phyloP scores from a whole-genome alignment of 2,113 vertebrate genomes.

The Erinaceus europaeus region DNA sequence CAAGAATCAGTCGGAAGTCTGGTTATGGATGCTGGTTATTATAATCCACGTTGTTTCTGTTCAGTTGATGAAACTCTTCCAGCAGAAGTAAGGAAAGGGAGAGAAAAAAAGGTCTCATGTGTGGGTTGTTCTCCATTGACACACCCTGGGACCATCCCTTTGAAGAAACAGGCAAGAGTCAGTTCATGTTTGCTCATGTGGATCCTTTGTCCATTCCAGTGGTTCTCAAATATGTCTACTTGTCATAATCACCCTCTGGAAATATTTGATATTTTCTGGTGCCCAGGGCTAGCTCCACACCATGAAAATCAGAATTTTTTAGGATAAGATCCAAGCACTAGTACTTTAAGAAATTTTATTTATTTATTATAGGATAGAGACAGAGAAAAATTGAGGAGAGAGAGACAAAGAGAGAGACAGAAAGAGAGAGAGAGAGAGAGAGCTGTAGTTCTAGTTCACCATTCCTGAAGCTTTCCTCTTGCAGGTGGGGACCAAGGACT shows the following conservation, averaged over 20 bases:
- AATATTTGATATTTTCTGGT: background rate
- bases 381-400: too few species aligned
- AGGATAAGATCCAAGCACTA: background rate
- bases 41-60: background rate
- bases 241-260: background rate
- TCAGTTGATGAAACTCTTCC: background rate
- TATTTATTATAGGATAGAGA: too few species aligned
- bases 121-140: background rate
- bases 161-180: background rate
- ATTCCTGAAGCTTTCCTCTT: too few species aligned
- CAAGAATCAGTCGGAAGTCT: background rate
- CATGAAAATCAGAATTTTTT: background rate
- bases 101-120: fast-evolving
- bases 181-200: background rate
- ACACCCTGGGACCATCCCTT: background rate
- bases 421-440: too few species aligned
- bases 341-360: too few species aligned
- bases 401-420: too few species aligned
- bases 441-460: too few species aligned
- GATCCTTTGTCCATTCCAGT: background rate
- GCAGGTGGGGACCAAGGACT: too few species aligned
- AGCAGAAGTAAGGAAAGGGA: background rate
- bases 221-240: background rate
- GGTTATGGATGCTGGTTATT: background rate
- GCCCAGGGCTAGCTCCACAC: background rate